Evolutionary conservation across 2,888 invertebrate species (phyloP), one percentile per base, ranked within the genome.

Genomic region (Nomada fucata): DNA sequence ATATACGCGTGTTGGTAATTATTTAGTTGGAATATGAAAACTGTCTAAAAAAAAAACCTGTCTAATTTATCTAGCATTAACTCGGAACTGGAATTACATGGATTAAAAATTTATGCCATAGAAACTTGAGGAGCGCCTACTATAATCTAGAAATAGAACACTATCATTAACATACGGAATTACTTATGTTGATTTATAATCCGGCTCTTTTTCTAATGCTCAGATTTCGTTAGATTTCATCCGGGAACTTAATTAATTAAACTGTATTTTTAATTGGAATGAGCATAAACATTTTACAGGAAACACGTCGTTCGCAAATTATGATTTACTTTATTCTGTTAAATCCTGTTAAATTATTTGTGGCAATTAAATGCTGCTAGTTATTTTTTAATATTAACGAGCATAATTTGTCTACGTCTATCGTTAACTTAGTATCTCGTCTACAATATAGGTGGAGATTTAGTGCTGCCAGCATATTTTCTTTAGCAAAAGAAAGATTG

Each of bases 401-500:
- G n/a, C n/a, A n/a, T 26, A 10, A 10, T 5, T 57, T 47, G 15
- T 9, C 23, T 2, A 10, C 13, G 26, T 13, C 4, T 3, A 52
- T 53, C 20, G 20, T 9, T 15, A 64, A 68, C n/a, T 52, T 59
- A 60, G 36, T 55, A 36, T 53, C n/a, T 47, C 9, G 3, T 78
- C 61, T 18, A 18, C 83, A 93, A 94, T 77, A 0, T 83, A 93
- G 93, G 93, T 93, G 93, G 93, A 90, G 92, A 68, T 93, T 93
- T 76, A 93, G 93, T 63, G 92, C 93, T 15, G 91, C 91, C 42
- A 94, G 94, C 64, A 94, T 95, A 86, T 94, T 94, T 88, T 94
- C 94, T 59, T 89, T 94, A 55, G 92, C 95, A 5, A 95, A 94
- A 88, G 94, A 94, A 81, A 91, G 93, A 63, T 88, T 95, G 76